Evolutionary conservation across 2,113 vertebrate species (phyloP).

Genomic region (Casuarius casuarius): DNA sequence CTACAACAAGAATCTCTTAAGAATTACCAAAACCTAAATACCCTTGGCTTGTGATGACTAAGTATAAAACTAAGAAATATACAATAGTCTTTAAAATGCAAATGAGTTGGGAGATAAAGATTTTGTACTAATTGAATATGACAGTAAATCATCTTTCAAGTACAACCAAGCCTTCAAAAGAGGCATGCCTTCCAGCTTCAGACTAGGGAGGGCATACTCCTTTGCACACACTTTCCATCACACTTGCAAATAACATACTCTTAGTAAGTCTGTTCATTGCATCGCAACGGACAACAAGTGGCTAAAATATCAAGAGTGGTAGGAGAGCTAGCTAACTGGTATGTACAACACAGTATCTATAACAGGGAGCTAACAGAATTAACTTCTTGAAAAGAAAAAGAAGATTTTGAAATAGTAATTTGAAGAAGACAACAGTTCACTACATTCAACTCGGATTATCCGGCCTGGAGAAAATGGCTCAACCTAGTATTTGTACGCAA

Average conservation of each 20-base stretch:
- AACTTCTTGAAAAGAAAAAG: background rate
- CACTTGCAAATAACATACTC: background rate
- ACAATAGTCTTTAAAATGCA: background rate
- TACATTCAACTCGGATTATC: background rate
- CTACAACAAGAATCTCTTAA: conserved; percentile 28
- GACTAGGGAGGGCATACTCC: rapidly evolving
- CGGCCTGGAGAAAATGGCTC: background rate
- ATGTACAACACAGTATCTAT: rapidly evolving
- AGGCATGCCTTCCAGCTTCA: background rate
- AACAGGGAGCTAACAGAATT: background rate
- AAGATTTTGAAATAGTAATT: background rate
- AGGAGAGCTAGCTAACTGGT: background rate
- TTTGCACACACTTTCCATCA: background rate
- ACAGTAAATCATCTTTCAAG: background rate
- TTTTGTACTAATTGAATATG: background rate
- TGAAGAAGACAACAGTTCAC: background rate
- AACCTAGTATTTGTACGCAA: background rate
- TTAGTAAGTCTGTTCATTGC: background rate
- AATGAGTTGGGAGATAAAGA: background rate
- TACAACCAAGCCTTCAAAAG: background rate
- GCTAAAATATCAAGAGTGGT: background rate
- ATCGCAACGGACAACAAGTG: background rate
- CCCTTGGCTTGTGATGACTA: background rate
- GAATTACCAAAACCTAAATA: conserved; percentile 1
- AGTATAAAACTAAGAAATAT: conserved; percentile 1